Percentiles rank a stretch among this genome's conserved stretches.
These are phyloP conservation scores for Nomada ferruginata DNA, from an alignment of 2,888 invertebrate species.

Conservation along the genomic window DNA sequence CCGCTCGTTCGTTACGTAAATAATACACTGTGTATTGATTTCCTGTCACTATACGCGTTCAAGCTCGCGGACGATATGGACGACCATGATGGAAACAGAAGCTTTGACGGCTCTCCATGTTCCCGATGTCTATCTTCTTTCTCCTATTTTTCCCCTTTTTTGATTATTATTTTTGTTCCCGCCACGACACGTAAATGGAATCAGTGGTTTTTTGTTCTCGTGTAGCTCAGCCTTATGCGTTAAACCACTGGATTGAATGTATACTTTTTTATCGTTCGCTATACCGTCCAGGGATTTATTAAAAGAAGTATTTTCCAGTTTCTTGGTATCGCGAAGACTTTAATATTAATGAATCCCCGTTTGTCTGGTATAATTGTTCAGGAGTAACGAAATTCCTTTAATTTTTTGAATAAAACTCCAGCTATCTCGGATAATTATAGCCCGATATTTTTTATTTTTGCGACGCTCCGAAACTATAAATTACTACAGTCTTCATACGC, in stretches of 20 bases:
- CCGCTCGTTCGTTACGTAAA: constrained; percentile 41
- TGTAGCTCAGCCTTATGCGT: background rate
- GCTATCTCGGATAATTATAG: too few species aligned
- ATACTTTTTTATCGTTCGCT: constrained; percentile 4
- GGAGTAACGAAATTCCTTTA: too few species aligned
- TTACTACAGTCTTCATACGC: too few species aligned
- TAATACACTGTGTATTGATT: constrained; percentile 50
- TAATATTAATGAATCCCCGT: too few species aligned
- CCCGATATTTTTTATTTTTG: too few species aligned
- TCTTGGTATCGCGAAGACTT: too few species aligned
- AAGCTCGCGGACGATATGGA: constrained; percentile 19
- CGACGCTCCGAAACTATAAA: too few species aligned
- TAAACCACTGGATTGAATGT: background rate
- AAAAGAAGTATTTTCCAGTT: too few species aligned
- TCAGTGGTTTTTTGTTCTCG: background rate
- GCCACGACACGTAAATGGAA: background rate
- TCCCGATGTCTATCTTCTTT: constrained; percentile 33
- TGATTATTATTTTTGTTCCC: background rate
- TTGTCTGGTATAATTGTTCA: too few species aligned
- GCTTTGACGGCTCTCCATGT: constrained; percentile 27
- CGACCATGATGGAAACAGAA: constrained; percentile 46
- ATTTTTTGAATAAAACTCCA: too few species aligned
- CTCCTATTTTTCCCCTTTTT: background rate
- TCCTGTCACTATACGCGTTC: constrained; percentile 41
- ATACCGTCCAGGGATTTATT: background rate